Evolutionary conservation across 2,888 invertebrate genomes (phyloP), one percentile per base, ranked within the genome.

Genomic region (Agriopis aurantiaria): DNA sequence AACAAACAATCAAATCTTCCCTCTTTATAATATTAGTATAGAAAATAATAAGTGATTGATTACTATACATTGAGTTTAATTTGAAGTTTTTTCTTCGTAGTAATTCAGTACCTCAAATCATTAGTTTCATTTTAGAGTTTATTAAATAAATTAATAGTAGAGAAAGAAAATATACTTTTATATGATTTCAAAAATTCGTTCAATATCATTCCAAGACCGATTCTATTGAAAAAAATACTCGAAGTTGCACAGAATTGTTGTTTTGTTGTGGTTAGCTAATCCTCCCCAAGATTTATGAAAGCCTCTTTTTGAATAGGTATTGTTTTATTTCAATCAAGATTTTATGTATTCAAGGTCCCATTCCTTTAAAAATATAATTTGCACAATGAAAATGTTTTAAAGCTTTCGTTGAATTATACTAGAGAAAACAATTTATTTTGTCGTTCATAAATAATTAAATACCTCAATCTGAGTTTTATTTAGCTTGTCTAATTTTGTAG

Each of bases 241-340:
- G 33, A 3, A 10, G 9, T 65, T 49, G 48, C 57, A 48, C 40
- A 43, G 17, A 14, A 12, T 55, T 46, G 10, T 17, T 55, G 49
- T 55, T 55, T 55, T 55, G 46, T 60, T 60, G 53, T 41, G 60
- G 66, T 11, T 41, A 41, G 45, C 56, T 51, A 68, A 68, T 68
- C 51, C 62, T 51, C 45, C 58, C 55, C 43, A 60, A 12, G 53
- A 59, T 53, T 58, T 23, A n/a, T 40, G 17, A 62, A 62, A 62
- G 45, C 52, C 48, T 58, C 52, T 12, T 55, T 62, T 55, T 64
- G 63, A 68, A 53, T 63, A 59, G 53, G 17, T 59, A 59, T 63
- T 63, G 59, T 63, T 59, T 58, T 11, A 53, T 68, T 63, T 59
- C 56, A 68, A 68, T 68, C 59, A 59, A 63, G 58, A 59, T 58